These are phyloP conservation scores for Craterocephalus amniculus DNA, from an alignment of 2,797 vertebrate genomes.

Conservation along the genomic window DNA sequence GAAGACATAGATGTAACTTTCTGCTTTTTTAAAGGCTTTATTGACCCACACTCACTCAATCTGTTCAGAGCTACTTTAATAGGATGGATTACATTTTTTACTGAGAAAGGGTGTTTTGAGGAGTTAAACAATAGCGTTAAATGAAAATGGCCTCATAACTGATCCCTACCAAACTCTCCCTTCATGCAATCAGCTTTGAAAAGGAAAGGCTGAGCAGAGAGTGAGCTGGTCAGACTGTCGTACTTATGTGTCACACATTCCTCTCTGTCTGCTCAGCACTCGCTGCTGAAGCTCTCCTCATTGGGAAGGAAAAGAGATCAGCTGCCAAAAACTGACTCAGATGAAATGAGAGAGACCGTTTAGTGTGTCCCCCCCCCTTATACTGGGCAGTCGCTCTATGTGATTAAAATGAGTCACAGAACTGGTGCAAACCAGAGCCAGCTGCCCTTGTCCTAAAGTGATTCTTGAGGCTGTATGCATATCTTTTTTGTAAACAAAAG, in stretches of 20 bases:
- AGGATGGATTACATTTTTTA: neutral
- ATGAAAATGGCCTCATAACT: neutral
- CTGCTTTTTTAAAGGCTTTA: neutral
- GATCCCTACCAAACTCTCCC: neutral
- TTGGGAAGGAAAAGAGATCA: slow-evolving; percentile 62
- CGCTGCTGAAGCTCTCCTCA: slow-evolving; percentile 33
- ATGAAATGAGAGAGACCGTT: slow-evolving; percentile 67
- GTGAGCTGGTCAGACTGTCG: slow-evolving; percentile 26
- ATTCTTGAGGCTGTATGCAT: slow-evolving; percentile 13
- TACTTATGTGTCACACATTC: slow-evolving; percentile 66
- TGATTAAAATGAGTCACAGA: slow-evolving; percentile 68
- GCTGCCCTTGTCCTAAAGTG: slow-evolving; percentile 55
- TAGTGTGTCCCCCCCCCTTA: slow-evolving; percentile 22
- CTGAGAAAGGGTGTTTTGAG: neutral
- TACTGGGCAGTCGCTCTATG: slow-evolving; percentile 28
- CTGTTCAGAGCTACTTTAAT: slow-evolving; percentile 3
- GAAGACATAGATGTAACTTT: neutral
- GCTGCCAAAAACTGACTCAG: slow-evolving; percentile 73
- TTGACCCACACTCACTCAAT: neutral
- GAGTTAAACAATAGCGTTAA: neutral
- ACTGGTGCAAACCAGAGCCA: slow-evolving; percentile 65
- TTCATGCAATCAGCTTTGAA: neutral
- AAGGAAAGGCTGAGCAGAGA: slow-evolving; percentile 18
- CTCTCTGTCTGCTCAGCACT: slow-evolving; percentile 57
- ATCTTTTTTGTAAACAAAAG: neutral